Percentiles rank a stretch among this genome's conserved stretches.
phyloP scores from a whole-genome alignment of 2,888 invertebrate genomes.

The Odontocolon sp. region DNA sequence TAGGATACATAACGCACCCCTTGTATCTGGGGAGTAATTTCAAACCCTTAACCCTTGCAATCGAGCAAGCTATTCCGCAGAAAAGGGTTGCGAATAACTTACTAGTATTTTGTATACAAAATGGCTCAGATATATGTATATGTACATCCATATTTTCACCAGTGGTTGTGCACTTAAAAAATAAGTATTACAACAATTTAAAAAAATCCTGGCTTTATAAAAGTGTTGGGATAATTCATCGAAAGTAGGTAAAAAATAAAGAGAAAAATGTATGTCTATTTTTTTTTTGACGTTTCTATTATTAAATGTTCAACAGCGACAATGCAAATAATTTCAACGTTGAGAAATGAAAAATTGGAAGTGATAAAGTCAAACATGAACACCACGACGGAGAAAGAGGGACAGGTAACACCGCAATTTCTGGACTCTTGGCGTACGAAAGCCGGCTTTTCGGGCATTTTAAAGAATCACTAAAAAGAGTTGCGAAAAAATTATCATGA shows the following conservation, averaged over 20 bases:
- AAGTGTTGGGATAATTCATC: not conserved
- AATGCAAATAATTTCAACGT: too few species aligned
- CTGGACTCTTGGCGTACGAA: not conserved
- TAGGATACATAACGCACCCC: constrained; percentile 59
- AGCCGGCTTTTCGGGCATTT: not conserved
- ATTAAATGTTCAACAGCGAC: too few species aligned
- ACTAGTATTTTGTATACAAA: not conserved
- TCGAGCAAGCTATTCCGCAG: constrained; percentile 22
- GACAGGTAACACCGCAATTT: too few species aligned
- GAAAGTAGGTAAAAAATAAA: not conserved
- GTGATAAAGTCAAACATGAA: too few species aligned
- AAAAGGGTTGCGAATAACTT: constrained; percentile 1
- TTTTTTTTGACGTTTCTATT: too few species aligned
- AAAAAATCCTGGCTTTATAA: not conserved
- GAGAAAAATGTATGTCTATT: too few species aligned
- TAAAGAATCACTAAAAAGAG: not conserved
- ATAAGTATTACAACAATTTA: too few species aligned
- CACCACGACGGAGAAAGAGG: too few species aligned
- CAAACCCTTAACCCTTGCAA: constrained; percentile 67
- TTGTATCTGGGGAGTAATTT: constrained; percentile 71
- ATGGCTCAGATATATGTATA: not conserved
- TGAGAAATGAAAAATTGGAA: too few species aligned
- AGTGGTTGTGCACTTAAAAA: not conserved
- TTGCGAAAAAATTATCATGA: constrained; percentile 72
- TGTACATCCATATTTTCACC: not conserved